Conservation (phyloP, 2,888 invertebrate genomes). For the Amiota mariae region DNA sequence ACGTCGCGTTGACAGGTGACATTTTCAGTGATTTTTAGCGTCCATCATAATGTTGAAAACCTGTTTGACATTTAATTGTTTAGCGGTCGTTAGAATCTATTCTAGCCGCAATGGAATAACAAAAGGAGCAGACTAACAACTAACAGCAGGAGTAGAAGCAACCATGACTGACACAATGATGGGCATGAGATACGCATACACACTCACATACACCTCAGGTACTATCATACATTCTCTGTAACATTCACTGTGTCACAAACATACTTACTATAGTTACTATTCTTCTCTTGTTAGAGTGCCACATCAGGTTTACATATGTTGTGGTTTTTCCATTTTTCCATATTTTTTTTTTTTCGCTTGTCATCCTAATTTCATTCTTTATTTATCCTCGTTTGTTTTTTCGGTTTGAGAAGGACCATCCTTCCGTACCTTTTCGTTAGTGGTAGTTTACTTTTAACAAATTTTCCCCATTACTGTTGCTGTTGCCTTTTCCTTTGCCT, state of each 20-base stretch:
- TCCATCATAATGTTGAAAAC: constrained; percentile 55
- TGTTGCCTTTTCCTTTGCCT: constrained; percentile 43
- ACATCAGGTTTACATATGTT: constrained; percentile 44
- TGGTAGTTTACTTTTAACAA: constrained; percentile 23
- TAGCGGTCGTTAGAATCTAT: constrained; percentile 4
- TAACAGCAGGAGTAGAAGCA: background rate
- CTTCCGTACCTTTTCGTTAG: too few relatives aligned
- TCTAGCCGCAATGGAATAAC: constrained; percentile 48
- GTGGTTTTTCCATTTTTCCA: constrained; percentile 15
- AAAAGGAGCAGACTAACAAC: constrained; percentile 49
- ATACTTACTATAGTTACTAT: background rate
- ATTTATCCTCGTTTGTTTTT: constrained; percentile 59
- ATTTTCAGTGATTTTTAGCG: constrained; percentile 63
- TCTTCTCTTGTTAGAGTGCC: constrained; percentile 2
- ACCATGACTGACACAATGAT: constrained; percentile 49
- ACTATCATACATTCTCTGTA: constrained; percentile 17
- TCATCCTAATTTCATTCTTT: constrained; percentile 29
- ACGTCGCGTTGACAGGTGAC: constrained; percentile 47
- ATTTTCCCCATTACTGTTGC: constrained; percentile 38
- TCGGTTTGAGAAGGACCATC: constrained; percentile 20
- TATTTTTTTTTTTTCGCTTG: constrained; percentile 26
- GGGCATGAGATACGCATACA: constrained; percentile 52
- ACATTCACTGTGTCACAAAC: too few relatives aligned
- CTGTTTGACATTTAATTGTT: constrained; percentile 64
- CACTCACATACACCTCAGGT: constrained; percentile 20